Conservation (phyloP, 2,797 vertebrate genomes). For the Loriculus beryllinus region DNA sequence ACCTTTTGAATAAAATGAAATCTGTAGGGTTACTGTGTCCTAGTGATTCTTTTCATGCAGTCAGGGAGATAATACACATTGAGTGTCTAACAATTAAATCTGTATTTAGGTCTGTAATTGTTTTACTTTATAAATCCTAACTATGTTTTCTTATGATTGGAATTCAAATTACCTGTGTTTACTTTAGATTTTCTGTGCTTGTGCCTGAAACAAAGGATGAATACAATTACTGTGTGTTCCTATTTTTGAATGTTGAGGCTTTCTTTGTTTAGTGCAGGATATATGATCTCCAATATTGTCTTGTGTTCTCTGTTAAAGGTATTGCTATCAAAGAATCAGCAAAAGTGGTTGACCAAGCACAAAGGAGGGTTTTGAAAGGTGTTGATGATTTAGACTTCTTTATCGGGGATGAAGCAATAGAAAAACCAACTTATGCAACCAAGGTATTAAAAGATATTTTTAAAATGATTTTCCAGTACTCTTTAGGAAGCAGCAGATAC, state of each 20-base stretch:
- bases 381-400: conserved; percentile 98
- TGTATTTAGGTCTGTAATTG: neutral
- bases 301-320: conserved; percentile 77
- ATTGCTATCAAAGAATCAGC: conserved; percentile 98
- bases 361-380: conserved; percentile 96
- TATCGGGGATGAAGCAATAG: conserved; percentile 96
- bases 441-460: conserved; percentile 78
- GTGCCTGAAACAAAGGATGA: neutral
- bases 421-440: conserved; percentile 94
- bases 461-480: neutral
- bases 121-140: neutral
- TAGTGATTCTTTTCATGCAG: neutral
- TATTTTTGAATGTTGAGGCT: neutral
- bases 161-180: neutral
- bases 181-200: neutral
- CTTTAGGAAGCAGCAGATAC: neutral
- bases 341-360: conserved; percentile 95
- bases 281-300: neutral
- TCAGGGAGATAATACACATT: neutral
- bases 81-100: neutral
- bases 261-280: neutral
- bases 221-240: neutral
- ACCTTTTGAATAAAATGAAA: neutral
- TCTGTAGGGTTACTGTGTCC: neutral
- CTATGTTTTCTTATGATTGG: neutral